Evolutionary conservation across 2,113 vertebrate genomes (phyloP).

Genomic region (Nesogale talazaci): DNA sequence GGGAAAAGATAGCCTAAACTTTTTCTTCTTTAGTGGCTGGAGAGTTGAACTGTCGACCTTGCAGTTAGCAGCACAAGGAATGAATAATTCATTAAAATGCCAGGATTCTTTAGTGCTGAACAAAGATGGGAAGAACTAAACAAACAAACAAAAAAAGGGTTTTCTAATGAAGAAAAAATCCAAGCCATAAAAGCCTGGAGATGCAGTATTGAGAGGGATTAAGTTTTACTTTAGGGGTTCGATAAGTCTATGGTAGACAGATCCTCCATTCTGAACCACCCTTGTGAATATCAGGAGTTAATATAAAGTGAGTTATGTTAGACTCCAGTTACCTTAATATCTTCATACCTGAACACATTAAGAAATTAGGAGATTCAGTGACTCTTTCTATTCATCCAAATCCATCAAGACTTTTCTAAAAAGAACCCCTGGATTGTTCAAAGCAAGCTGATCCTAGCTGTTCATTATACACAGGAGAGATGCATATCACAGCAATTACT

Average conservation of each 20-base stretch:
- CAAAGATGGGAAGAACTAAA: neutral
- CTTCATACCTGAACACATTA: constrained; percentile 8
- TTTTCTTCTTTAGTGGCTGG: too few species aligned
- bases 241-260: neutral
- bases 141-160: neutral
- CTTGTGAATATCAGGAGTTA: neutral
- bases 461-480: neutral
- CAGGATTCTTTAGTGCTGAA: neutral
- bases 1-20: too few species aligned
- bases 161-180: neutral
- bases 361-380: neutral
- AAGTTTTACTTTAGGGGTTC: neutral
- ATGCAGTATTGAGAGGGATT: neutral
- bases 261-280: too few species aligned
- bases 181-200: neutral
- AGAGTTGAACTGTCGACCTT: too few species aligned
- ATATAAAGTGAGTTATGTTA: neutral
- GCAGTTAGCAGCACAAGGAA: too few species aligned
- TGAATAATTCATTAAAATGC: too few species aligned
- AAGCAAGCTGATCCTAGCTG: neutral
- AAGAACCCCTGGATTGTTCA: neutral
- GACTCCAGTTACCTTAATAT: neutral
- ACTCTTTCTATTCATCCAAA: neutral
- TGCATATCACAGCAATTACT: neutral
- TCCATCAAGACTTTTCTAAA: neutral